Base-by-base conservation (phyloP, 2,888 invertebrate genomes). In the Leptarthrus brevirostris region DNA sequence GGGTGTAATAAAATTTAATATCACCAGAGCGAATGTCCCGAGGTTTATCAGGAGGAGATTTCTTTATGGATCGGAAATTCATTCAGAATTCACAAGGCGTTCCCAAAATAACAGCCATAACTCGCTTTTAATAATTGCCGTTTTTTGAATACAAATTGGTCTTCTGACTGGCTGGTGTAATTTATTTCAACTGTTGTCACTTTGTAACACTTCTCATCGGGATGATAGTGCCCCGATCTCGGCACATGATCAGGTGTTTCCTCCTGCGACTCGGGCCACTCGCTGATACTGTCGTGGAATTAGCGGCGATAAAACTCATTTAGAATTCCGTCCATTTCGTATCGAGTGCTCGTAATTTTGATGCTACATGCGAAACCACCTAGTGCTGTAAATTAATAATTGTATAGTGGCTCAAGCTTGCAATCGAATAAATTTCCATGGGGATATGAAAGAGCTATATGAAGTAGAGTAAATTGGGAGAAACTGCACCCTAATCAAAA, bases 141-240 rank as follows among this genome's bases (percentile, higher is more conserved):
- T 40, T 1, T 12, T 40, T 40, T 40, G 40, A 40, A 40, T 40
- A 40, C 2, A 40, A 40, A 40, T 40, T 12, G 40, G 40, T n/a
- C n/a, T n/a, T 12, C 40, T 1, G 12, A 12, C 40, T 6, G 40
- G 12, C 12, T n/a, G 12, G 3, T 12, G 40, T 6, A 40, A 40
- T 40, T 40, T 40, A 40, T 40, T 40, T n/a, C 12, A 40, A 40
- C 40, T 40, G 40, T 40, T 40, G 40, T 40, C 40, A 40, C 40
- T 40, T 8, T 30, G 8, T 30, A 30, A 30, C 30, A 8, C 30
- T 3, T 30, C 30, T 30, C 30, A 8, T 5, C 4, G 4, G 30
- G 30, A 12, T n/a, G 40, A 40, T 40, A 12, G 8, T 30, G 30
- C 30, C 30, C 4, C 5, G 30, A 8, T 30, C 30, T 30, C 30